Evolutionary conservation across 2,113 vertebrate genomes (phyloP), one percentile per base, ranked within the genome.

Genomic region (Oncorhynchus nerka): DNA sequence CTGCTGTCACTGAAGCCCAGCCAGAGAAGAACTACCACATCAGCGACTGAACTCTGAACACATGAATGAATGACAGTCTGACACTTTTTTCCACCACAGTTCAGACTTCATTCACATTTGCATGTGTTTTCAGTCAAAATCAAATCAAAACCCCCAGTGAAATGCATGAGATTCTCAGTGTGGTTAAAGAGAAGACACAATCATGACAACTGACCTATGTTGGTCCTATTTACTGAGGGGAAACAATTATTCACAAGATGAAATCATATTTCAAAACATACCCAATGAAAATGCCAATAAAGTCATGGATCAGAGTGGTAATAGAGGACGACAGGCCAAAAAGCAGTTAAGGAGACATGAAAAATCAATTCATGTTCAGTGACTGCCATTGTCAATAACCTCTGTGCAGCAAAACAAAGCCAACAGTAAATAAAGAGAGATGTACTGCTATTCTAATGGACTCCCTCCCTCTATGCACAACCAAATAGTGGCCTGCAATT

Each of bases 281-380:
- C 65, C 68, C 11, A 77, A 12, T 76, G 70, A 81, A 71, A 79
- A 79, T 71, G 26, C 34, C 39, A 81, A 69, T 3, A 51, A 1
- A 64, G 65, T 77, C 81, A 87, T 85, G 79, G 86, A 89, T 89
- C 85, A 86, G 55, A 77, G 48, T 48, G 65, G 45, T 79, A 79
- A 86, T 30, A 26, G 57, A 16, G 66, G 20, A 74, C 69, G 70
- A 74, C n/a, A 65, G 68, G 39, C 68, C 59, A 77, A 89, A 89
- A 85, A 51, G 71, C 30, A 78, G 71, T 84, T 82, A 78, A 66
- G 75, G 77, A 69, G 59, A 64, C 76, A 68, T 71, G 71, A 81
- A 84, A 87, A 86, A 89, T 84, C 73, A 61, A 86, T 86, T 76
- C 80, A 64, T 89, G 74, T 83, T 85, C 73, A 78, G 49, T 73